Conservation (phyloP, 2,113 vertebrate species). For the Tichodroma muraria region DNA sequence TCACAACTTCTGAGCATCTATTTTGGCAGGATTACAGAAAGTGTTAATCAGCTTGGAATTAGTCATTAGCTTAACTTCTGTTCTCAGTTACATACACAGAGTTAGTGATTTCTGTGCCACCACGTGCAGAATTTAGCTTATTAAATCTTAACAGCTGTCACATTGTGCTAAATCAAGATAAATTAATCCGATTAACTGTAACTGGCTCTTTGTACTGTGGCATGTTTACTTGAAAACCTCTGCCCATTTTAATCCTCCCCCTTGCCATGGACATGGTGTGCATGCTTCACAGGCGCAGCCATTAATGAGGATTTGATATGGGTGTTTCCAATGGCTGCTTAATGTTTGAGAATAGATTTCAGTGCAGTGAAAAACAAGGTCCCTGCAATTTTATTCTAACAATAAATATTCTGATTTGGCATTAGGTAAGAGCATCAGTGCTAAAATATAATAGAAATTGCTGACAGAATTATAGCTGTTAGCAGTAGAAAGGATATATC, state of each 20-base stretch:
- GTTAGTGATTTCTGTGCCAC: conserved; percentile 2
- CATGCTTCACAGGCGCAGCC: neutral
- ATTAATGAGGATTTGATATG: neutral
- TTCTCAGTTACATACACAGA: conserved; percentile 24
- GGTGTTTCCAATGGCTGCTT: neutral
- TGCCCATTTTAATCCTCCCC: neutral
- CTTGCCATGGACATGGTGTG: neutral
- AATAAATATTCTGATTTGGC: neutral
- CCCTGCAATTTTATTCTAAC: neutral
- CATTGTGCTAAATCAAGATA: conserved; percentile 37
- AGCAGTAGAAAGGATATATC: neutral
- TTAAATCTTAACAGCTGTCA: conserved; percentile 41
- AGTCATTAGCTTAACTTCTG: conserved; percentile 24
- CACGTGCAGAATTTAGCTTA: conserved; percentile 16
- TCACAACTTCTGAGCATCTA: neutral
- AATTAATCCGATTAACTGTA: conserved; percentile 29
- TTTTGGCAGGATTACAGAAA: conserved; percentile 3
- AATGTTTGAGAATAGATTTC: neutral
- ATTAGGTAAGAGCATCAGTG: neutral
- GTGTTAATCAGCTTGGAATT: conserved; percentile 37
- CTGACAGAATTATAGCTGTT: neutral
- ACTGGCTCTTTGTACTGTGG: conserved; percentile 20
- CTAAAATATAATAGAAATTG: neutral
- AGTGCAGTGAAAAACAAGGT: neutral
- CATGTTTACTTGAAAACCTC: conserved; percentile 21